These are phyloP conservation scores for Tetramorium simillimum DNA, from an alignment of 1,140 invertebrate species.

Conservation along the genomic window DNA sequence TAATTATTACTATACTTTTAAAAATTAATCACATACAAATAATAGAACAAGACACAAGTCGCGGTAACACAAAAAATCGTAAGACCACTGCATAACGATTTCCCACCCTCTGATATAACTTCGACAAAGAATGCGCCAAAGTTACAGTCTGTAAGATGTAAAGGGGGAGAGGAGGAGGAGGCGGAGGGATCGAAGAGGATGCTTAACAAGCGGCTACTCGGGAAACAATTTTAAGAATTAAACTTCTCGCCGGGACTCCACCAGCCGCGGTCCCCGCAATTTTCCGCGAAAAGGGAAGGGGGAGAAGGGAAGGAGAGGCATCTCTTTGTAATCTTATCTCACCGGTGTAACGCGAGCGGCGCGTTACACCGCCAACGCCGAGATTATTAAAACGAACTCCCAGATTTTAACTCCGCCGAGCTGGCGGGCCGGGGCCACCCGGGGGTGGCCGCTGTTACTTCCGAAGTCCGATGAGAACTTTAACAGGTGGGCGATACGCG, in stretches of 20 bases:
- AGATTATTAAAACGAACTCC: constrained; percentile 59
- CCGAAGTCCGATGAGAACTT: constrained; percentile 52
- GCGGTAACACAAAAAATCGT: neutral
- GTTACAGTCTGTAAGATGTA: neutral
- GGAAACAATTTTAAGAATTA: constrained; percentile 59
- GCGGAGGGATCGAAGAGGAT: neutral
- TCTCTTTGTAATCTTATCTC: constrained; percentile 47
- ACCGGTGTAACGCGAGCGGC: constrained; percentile 19
- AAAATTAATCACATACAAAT: neutral
- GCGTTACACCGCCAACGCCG: constrained; percentile 33
- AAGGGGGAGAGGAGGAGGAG: too few relatives aligned
- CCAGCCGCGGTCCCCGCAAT: constrained; percentile 29
- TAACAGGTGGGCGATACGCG: constrained; percentile 54
- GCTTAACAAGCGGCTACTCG: constrained; percentile 55
- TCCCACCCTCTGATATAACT: neutral
- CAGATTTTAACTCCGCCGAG: constrained; percentile 33
- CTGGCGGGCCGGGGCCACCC: neutral
- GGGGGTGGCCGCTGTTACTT: constrained; percentile 9
- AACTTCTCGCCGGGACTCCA: constrained; percentile 32
- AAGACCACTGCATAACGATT: constrained; percentile 16
- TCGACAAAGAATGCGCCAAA: constrained; percentile 38
- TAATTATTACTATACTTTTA: neutral
- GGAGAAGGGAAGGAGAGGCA: neutral
- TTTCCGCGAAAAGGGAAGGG: neutral
- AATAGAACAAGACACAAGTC: neutral